A percentile compares a stretch with the other conserved stretches of the same genome.
Evolutionary conservation across 2,113 vertebrate genomes (phyloP).

Genomic region (Lonchura striata): DNA sequence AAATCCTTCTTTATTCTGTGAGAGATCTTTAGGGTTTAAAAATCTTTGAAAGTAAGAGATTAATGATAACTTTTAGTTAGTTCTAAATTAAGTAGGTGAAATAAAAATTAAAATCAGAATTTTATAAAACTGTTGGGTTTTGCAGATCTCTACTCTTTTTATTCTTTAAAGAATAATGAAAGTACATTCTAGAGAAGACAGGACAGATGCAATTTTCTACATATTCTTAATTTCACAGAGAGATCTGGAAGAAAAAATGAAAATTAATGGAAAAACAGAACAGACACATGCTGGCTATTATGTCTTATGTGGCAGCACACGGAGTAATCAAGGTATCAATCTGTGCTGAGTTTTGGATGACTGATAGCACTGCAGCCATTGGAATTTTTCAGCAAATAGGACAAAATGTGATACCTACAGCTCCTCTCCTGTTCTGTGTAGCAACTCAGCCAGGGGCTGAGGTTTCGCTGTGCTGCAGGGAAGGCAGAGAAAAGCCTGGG

Average conservation of each 20-base stretch:
- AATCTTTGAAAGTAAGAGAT: background rate
- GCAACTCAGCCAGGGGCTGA: background rate
- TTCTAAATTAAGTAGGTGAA: background rate
- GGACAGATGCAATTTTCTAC: background rate
- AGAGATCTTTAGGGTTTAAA: background rate
- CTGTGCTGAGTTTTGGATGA: background rate
- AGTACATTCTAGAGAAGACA: background rate
- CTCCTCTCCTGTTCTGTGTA: background rate
- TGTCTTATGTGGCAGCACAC: rapidly evolving
- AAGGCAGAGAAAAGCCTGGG: background rate
- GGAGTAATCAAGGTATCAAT: background rate
- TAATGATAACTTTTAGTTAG: background rate
- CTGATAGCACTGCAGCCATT: background rate
- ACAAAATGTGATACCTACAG: background rate
- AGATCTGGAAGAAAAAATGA: background rate
- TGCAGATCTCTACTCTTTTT: background rate
- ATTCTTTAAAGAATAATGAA: background rate
- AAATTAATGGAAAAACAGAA: background rate
- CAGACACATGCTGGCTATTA: background rate
- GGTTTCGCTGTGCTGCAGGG: background rate
- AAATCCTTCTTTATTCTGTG: background rate
- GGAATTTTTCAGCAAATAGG: background rate
- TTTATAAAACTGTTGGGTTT: background rate
- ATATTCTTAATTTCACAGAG: background rate
- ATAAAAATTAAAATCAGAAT: background rate